Base-by-base conservation (phyloP, 2,113 vertebrate genomes). In the Eira barbara region DNA sequence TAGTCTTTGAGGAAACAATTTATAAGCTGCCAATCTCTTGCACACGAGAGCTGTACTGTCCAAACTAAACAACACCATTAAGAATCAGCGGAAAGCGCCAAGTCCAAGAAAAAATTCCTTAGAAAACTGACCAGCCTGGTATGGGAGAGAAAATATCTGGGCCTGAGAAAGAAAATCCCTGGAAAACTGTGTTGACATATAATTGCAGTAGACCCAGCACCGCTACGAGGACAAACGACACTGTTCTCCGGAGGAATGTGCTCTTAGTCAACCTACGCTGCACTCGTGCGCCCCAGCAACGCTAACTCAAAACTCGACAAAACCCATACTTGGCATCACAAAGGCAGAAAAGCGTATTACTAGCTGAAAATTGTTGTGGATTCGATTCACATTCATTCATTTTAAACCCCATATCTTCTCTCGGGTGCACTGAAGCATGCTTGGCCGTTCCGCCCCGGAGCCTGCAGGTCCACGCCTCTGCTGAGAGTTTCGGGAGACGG, bases 401-500 rank as follows among this genome's bases (percentile, higher is more conserved):
- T 42, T 74, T 90, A 52, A 47, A 10, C 14, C 3, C 14, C 67
- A 42, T 23, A n/a, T 25, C 45, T 45, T 74, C 84, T 69, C 65
- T 78, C 25, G 36, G 27, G 25, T 80, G n/a, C 18, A 91, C 23
- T 73, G 14, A 7, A 79, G 89, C 85, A 13, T 65, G 31, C 65
- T 57, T 2, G 4, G 29, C 65, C 34, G 9, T 74, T 84, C 80
- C 74, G 18, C 27, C 55, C 52, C 36, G 8, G 17, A 21, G 42
- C 57, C 63, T 15, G 27, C 0, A 1, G 55, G 45, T 21, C 65
- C 39, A 4, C 0, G 7, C 1, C 3, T 18, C 6, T 18, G 2
- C 9, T 45, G 59, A 39, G 74, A 88, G 45, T 34, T 55, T 65
- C 57, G 3, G 17, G 42, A 45, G 4, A 12, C 21, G 0, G 7